Evolutionary conservation across 2,797 vertebrate species (phyloP), one percentile per base, ranked within the genome.

Genomic region (Synaphobranchus kaupii): DNA sequence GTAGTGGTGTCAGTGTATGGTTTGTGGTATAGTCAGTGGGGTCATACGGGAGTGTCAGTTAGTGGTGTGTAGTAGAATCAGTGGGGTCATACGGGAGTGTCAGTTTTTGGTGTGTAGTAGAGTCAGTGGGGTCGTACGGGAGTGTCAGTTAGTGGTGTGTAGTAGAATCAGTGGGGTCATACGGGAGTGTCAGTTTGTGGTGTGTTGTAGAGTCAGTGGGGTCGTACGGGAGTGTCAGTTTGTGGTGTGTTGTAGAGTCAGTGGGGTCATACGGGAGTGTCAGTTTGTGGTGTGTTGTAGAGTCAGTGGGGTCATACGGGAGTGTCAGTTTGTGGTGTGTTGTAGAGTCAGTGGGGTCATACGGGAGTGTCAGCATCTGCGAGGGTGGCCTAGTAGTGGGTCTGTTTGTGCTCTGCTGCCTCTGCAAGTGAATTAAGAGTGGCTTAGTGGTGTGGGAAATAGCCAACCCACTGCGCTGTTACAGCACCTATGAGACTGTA

Each of bases 321-420:
- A 39, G 39, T 39, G 39, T 39, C 39, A 39, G 39, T 39, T 39
- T 39, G 39, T 39, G 39, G 39, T 39, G 39, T 39, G 39, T 39
- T 2, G 39, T 39, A 39, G 39, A 78, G 73, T 44, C 17, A 78
- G 73, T 20, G 20, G 15, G 34, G 39, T 3, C 8, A 10, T 44
- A 22, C 15, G 22, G 73, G 12, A 13, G 73, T 47, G 73, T 17
- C 12, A 20, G 76, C 20, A n/a, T 80, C 76, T 48, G 47, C 9
- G 47, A 80, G 8, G 1, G 31, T 17, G 73, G 73, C 73, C 7
- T 34, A 50, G 76, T 1, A 47, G 76, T 48, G 44, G 76, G 44
- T 80, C 20, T 50, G 76, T 76, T 76, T 80, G 76, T 50, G 76
- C 47, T 80, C 44, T 76, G 73, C 47, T 80, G 76, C 76, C 44